phyloP scores from a whole-genome alignment of 2,797 vertebrate species.

The Microchirus variegatus region DNA sequence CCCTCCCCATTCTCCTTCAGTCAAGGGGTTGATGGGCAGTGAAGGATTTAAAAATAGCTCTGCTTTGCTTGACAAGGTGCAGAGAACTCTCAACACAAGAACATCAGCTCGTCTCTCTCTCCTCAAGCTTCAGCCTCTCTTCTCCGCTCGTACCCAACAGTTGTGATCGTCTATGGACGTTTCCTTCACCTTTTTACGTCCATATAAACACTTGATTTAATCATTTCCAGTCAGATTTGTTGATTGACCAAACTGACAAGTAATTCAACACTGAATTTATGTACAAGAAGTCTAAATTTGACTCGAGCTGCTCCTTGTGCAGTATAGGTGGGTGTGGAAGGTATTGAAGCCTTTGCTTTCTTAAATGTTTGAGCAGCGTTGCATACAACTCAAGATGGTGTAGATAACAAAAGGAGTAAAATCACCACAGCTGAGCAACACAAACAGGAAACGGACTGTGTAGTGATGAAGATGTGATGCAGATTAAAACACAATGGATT shows the following conservation, averaged over 20 bases:
- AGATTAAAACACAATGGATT: no score
- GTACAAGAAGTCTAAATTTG: constrained; percentile 1
- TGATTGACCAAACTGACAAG: no score
- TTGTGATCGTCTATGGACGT: background rate
- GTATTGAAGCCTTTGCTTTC: constrained; percentile 22
- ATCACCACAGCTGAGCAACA: no score
- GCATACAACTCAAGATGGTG: no score
- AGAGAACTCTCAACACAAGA: constrained; percentile 45
- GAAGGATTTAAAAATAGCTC: constrained; percentile 66
- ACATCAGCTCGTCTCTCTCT: constrained; percentile 28
- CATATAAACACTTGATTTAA: constrained; percentile 4
- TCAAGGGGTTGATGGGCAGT: constrained; percentile 58
- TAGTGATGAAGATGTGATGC: no score
- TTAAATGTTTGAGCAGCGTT: no score
- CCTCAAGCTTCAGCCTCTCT: background rate
- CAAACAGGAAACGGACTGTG: no score
- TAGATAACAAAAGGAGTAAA: no score
- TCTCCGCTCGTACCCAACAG: background rate
- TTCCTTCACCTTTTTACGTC: constrained; percentile 1
- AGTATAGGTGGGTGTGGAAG: constrained; percentile 1
- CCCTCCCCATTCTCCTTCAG: constrained; percentile 17
- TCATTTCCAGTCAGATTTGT: constrained; percentile 3
- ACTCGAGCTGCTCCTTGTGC: constrained; percentile 2
- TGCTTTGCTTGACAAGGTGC: constrained; percentile 64
- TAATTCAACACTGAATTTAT: background rate